phyloP scores from a whole-genome alignment of 35 echinoderm and acorn worm species.

The Diadema setosum region DNA sequence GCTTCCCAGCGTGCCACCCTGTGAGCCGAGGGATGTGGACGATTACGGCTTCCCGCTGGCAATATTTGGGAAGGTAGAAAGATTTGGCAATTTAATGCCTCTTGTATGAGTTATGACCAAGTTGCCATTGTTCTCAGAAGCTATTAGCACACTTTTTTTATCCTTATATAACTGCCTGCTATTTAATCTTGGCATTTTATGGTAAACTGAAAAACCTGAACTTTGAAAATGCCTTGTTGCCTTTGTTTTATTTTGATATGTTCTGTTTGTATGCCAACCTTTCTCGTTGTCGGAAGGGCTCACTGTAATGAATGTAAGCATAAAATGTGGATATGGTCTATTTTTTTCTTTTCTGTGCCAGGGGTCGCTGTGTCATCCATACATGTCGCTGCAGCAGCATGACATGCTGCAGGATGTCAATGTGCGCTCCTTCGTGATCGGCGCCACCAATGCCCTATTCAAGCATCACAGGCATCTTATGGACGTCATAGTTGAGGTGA shows the following conservation, averaged over 20 bases:
- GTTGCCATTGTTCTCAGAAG: too few species aligned
- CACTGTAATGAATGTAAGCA: not conserved
- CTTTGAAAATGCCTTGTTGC: too few species aligned
- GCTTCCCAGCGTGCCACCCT: slow-evolving; percentile 42
- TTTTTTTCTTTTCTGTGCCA: slow-evolving; percentile 30
- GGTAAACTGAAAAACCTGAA: too few species aligned
- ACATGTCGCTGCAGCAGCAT: slow-evolving; percentile 95
- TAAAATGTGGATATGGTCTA: not conserved
- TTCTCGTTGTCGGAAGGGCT: too few species aligned
- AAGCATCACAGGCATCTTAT: slow-evolving; percentile 86
- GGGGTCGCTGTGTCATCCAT: slow-evolving; percentile 94
- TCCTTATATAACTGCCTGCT: too few species aligned
- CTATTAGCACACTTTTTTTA: too few species aligned
- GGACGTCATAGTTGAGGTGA: slow-evolving; percentile 91
- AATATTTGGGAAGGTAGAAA: slow-evolving; percentile 94
- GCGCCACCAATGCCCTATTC: slow-evolving; percentile 89
- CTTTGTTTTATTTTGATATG: not conserved
- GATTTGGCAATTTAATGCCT: too few species aligned
- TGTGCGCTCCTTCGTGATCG: slow-evolving; percentile 86
- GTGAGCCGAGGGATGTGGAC: slow-evolving; percentile 43
- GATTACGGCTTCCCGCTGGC: slow-evolving; percentile 92
- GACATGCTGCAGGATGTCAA: slow-evolving; percentile 92
- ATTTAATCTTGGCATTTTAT: too few species aligned
- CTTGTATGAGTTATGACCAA: too few species aligned
- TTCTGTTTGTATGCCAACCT: not conserved